Evolutionary conservation across 2,113 vertebrate genomes (phyloP).

Genomic region (Nibea albiflora): DNA sequence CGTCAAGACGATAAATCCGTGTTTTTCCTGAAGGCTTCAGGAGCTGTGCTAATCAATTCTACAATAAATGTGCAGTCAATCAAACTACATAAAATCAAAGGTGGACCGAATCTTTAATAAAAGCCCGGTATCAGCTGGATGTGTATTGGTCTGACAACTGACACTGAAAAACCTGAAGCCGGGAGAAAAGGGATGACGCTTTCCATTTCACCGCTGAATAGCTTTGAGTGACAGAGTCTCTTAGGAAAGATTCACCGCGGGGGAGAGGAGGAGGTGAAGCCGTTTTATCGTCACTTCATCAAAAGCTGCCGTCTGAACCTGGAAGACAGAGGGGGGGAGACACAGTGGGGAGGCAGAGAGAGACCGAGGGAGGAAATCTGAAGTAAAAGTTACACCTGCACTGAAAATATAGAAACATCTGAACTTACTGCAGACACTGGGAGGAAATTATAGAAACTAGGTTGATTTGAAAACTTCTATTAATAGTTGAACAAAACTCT

Average conservation of each 20-base stretch:
- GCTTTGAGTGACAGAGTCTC: constrained; percentile 51
- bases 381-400: constrained; percentile 31
- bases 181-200: neutral
- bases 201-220: constrained; percentile 44
- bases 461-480: too few species aligned
- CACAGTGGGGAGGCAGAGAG: constrained; percentile 28
- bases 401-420: neutral
- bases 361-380: constrained; percentile 20
- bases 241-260: constrained; percentile 38
- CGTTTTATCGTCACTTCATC: constrained; percentile 45
- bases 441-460: neutral
- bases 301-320: constrained; percentile 45
- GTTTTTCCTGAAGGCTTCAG: neutral
- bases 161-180: neutral
- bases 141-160: constrained; percentile 4
- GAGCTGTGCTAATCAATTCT: neutral
- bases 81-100: neutral
- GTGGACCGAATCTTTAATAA: neutral
- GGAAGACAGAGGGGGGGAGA: constrained; percentile 13
- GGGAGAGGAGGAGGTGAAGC: constrained; percentile 51
- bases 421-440: neutral
- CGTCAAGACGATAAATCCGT: too few species aligned
- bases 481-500: too few species aligned
- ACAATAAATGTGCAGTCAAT: constrained; percentile 16
- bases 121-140: neutral